A percentile compares a stretch with the other conserved stretches of the same genome.
phyloP scores from a whole-genome alignment of 92 coral and sea anemone genomes.

The Siderastrea siderea region DNA sequence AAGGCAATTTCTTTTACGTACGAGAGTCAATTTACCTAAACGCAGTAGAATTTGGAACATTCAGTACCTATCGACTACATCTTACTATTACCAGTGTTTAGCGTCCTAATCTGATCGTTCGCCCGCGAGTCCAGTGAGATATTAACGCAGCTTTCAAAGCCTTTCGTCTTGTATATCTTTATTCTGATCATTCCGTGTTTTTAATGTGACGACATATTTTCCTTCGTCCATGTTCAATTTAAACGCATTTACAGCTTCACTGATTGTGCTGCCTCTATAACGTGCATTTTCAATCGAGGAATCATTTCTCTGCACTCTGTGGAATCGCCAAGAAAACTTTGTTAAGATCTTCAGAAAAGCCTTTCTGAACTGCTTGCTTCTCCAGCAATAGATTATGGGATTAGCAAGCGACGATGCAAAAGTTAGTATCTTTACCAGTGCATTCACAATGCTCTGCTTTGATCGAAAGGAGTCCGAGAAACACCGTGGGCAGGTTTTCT shows the following conservation, averaged over 20 bases:
- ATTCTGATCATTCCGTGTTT: background rate
- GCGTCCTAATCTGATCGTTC: too few relatives aligned
- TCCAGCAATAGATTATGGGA: constrained; percentile 97
- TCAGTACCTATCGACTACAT: too few relatives aligned
- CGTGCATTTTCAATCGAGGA: background rate
- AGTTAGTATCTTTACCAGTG: constrained; percentile 88
- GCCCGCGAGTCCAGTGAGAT: too few relatives aligned
- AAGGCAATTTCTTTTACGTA: too few relatives aligned
- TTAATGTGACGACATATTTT: background rate
- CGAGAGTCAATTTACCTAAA: too few relatives aligned
- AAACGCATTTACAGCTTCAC: constrained; percentile 4
- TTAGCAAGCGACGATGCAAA: constrained; percentile 90
- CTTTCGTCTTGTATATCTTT: too few relatives aligned
- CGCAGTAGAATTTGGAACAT: too few relatives aligned
- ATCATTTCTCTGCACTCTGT: background rate
- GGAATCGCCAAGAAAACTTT: constrained; percentile 1
- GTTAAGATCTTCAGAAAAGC: constrained; percentile 76
- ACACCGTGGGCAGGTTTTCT: constrained; percentile 76
- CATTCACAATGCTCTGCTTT: constrained; percentile 78
- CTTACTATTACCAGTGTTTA: too few relatives aligned
- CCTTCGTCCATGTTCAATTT: constrained; percentile 3
- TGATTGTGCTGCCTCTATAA: constrained; percentile 2
- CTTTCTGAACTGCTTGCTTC: constrained; percentile 88
- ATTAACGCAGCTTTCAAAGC: too few relatives aligned
- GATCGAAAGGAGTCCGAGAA: constrained; percentile 73